phyloP scores from a whole-genome alignment of 1,140 invertebrate genomes.

The Achatina immaculata region DNA sequence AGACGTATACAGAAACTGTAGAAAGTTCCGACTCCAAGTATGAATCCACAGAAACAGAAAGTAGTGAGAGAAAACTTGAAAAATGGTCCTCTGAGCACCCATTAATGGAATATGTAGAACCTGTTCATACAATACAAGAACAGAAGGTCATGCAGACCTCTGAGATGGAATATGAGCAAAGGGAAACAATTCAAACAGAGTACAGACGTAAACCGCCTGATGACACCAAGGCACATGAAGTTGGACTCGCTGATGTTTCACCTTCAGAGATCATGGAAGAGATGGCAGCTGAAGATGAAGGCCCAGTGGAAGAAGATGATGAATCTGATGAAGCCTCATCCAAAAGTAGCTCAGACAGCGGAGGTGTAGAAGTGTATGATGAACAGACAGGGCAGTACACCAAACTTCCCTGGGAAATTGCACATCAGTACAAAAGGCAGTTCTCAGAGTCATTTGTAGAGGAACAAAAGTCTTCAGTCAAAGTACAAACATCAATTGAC shows the following conservation, averaged over 20 bases:
- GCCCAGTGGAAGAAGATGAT: constrained; percentile 17
- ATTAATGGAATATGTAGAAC: too few relatives aligned
- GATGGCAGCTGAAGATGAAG: neutral
- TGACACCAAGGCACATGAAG: neutral
- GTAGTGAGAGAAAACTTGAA: neutral
- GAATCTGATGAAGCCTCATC: constrained; percentile 43
- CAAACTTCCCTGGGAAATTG: constrained; percentile 64
- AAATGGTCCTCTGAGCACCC: too few relatives aligned
- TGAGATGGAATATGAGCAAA: neutral
- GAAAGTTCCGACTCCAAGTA: neutral
- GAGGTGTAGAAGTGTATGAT: constrained; percentile 58
- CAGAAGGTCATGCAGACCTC: neutral
- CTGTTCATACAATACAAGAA: too few relatives aligned
- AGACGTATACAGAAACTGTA: constrained; percentile 32
- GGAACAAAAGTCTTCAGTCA: constrained; percentile 47
- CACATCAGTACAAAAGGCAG: constrained; percentile 63
- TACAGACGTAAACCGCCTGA: neutral
- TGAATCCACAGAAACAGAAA: neutral
- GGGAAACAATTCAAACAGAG: too few relatives aligned
- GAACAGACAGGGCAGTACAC: constrained; percentile 48
- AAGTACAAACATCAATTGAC: constrained; percentile 56
- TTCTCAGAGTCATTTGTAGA: constrained; percentile 62
- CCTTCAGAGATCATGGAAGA: neutral
- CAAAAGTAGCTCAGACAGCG: constrained; percentile 53
- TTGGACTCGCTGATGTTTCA: neutral